Conservation (phyloP, 2,113 vertebrate genomes). For the Podiceps cristatus region DNA sequence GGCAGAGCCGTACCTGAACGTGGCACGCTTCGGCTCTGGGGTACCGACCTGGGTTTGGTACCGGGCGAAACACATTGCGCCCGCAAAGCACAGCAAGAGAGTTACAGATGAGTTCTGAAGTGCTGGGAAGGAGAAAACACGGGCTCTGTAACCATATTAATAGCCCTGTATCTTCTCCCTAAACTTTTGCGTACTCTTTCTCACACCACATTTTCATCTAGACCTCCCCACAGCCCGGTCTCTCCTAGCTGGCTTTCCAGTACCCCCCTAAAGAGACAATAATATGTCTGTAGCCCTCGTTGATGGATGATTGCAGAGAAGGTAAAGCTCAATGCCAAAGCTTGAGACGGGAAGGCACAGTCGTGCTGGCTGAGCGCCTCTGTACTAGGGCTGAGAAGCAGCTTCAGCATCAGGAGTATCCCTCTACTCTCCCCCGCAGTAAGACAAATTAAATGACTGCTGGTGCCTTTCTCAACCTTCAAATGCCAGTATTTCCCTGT, state of each 20-base stretch:
- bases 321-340: not conserved
- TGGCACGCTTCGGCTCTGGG: not conserved
- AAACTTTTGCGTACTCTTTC: not conserved
- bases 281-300: not conserved
- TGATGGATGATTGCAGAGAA: not conserved
- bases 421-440: not conserved
- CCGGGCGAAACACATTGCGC: not conserved
- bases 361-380: not conserved
- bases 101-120: not conserved
- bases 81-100: not conserved
- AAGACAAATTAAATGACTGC: not conserved
- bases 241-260: not conserved
- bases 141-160: not conserved
- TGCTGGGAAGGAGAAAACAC: not conserved
- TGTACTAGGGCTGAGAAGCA: not conserved
- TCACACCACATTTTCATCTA: not conserved
- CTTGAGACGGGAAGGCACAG: not conserved
- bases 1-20: fast-evolving
- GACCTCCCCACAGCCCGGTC: not conserved
- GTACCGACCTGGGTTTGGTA: not conserved
- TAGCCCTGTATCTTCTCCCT: not conserved
- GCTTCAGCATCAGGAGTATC: not conserved
- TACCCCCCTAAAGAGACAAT: not conserved
- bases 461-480: not conserved
- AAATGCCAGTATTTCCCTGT: not conserved